Conservation (phyloP, 2,113 vertebrate species). For the Ia io region DNA sequence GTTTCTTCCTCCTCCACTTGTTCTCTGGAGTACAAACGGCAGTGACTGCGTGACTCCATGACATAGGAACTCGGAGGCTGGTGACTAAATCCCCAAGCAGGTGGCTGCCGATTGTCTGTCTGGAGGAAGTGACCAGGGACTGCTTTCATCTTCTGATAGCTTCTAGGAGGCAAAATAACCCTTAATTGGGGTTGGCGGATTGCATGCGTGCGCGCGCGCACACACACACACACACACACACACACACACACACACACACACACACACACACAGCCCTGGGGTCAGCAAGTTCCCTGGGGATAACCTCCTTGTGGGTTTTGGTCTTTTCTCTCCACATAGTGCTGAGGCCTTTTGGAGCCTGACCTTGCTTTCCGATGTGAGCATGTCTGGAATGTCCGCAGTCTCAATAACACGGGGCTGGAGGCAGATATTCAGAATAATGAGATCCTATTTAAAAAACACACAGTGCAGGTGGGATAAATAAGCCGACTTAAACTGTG, state of each 20-base stretch:
- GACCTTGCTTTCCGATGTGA: background rate
- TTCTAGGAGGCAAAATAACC: background rate
- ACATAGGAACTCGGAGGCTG: conserved; percentile 30
- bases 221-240: background rate
- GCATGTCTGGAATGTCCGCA: background rate
- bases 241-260: background rate
- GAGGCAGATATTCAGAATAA: background rate
- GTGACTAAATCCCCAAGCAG: conserved; percentile 19
- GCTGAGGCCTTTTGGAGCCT: background rate
- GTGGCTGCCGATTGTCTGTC: conserved; percentile 56
- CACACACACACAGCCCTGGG: background rate
- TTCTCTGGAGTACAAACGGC: background rate
- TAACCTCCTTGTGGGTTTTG: background rate
- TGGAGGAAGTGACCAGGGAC: background rate
- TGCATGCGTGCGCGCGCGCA: no score
- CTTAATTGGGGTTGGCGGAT: background rate
- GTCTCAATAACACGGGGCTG: background rate
- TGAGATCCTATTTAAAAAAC: no score
- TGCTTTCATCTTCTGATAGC: conserved; percentile 36
- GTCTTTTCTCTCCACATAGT: background rate
- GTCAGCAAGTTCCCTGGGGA: background rate
- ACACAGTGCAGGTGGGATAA: background rate
- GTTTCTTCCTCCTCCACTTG: background rate
- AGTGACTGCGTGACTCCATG: conserved; percentile 18
- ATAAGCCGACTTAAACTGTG: background rate